A percentile compares a stretch with the other conserved stretches of the same genome.
Conservation (phyloP, 2,113 vertebrate genomes). For the Piprites chloris region DNA sequence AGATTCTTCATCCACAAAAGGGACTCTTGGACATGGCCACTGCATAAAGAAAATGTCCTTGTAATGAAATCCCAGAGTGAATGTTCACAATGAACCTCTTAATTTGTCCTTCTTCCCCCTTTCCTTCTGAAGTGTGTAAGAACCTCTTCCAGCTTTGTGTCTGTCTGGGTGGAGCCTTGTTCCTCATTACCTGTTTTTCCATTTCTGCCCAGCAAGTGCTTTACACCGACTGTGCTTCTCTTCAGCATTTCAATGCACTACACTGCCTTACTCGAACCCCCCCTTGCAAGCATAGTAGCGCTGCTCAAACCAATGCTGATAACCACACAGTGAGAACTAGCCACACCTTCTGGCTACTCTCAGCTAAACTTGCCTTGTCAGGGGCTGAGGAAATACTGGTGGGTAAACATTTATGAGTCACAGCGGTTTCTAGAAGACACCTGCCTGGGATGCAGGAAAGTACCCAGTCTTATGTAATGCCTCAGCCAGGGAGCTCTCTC, state of each 20-base stretch:
- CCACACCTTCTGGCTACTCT: background rate
- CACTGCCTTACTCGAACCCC: background rate
- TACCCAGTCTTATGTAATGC: accelerated
- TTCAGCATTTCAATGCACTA: accelerated
- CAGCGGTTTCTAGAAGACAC: background rate
- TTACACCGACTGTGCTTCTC: background rate
- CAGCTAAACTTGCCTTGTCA: background rate
- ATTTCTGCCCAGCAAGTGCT: background rate
- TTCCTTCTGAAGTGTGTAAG: background rate
- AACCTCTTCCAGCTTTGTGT: background rate
- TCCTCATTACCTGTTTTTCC: background rate
- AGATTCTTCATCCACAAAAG: background rate
- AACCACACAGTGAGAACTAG: background rate
- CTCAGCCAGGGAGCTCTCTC: background rate
- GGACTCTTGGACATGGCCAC: background rate
- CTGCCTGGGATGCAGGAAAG: background rate
- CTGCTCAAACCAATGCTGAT: background rate
- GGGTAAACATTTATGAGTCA: constrained; percentile 8
- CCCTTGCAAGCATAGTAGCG: background rate
- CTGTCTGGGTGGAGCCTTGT: background rate
- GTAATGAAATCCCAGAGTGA: background rate
- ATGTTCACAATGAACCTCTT: background rate
- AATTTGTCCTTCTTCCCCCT: background rate
- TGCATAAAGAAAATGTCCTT: background rate
- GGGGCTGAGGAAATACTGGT: background rate